Conservation (phyloP, 2,113 vertebrate genomes). For the Pampusana beccarii region DNA sequence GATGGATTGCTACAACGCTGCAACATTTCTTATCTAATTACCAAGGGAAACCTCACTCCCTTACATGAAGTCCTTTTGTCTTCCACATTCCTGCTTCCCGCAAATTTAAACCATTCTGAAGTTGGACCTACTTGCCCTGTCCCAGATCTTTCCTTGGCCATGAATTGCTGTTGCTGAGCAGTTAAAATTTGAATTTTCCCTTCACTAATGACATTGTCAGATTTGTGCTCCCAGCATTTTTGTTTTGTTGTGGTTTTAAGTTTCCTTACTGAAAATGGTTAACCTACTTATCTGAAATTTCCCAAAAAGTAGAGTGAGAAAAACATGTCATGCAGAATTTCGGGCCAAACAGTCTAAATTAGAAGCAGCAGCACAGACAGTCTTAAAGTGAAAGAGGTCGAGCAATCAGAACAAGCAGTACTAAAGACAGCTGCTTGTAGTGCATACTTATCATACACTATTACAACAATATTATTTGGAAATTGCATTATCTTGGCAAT, state of each 20-base stretch:
- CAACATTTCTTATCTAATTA: neutral
- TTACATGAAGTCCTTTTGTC: neutral
- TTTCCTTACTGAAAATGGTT: slow-evolving; percentile 6
- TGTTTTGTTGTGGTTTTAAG: neutral
- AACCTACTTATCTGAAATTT: neutral
- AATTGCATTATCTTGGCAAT: neutral
- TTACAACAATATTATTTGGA: neutral
- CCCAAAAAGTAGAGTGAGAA: neutral
- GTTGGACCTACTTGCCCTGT: neutral
- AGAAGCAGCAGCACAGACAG: neutral
- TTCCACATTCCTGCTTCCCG: neutral
- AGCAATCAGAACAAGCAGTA: neutral
- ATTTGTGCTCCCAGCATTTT: neutral
- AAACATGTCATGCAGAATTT: neutral
- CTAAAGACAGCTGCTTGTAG: neutral
- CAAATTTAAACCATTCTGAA: neutral
- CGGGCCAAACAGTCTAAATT: neutral
- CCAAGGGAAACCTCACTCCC: neutral
- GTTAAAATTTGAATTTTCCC: neutral
- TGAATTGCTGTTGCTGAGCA: neutral
- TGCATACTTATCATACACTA: neutral
- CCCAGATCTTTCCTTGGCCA: neutral
- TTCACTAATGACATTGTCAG: neutral
- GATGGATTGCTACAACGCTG: neutral
- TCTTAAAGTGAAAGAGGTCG: neutral